Evolutionary conservation across 2,113 vertebrate genomes (phyloP).

Genomic region (Alethe diademata): DNA sequence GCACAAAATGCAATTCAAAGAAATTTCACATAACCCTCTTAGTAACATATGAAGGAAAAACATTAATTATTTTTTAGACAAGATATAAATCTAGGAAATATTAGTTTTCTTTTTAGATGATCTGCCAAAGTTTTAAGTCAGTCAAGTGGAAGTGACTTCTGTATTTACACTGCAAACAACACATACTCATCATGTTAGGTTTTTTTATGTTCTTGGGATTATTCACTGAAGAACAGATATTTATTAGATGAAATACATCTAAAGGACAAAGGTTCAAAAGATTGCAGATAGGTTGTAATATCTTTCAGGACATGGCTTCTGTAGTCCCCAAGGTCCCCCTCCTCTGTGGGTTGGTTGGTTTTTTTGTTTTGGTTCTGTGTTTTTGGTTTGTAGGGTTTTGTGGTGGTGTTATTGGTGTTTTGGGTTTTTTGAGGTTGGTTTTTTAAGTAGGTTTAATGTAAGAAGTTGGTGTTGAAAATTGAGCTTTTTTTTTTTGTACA

Average conservation of each 20-base stretch:
- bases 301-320: neutral
- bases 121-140: neutral
- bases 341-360: neutral
- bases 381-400: neutral
- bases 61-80: neutral
- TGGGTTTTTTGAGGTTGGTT: rapidly evolving
- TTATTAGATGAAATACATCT: neutral
- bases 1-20: neutral
- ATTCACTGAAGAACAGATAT: neutral
- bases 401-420: no score
- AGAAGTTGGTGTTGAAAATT: neutral
- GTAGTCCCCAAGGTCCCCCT: neutral
- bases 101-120: neutral
- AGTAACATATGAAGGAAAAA: neutral
- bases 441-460: neutral
- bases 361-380: neutral
- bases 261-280: neutral
- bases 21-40: neutral
- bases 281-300: neutral
- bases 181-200: rapidly evolving
- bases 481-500: neutral
- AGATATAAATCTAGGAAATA: neutral
- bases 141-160: neutral
- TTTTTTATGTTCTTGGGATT: neutral
- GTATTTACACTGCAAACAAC: neutral